Evolutionary conservation across 2,888 invertebrate species (phyloP).

Genomic region (Drosophila longiperda): DNA sequence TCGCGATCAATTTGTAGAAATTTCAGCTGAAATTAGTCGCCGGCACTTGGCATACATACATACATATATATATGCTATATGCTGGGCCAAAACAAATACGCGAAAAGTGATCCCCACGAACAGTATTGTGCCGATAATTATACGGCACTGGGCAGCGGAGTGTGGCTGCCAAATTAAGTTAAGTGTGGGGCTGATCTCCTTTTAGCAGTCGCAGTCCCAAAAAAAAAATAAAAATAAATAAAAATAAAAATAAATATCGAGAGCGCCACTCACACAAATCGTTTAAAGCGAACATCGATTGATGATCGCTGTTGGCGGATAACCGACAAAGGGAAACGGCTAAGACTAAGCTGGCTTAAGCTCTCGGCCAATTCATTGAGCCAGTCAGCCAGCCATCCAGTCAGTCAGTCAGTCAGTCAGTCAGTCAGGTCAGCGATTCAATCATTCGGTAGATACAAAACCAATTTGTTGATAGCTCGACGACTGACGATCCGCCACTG

Average conservation of each 20-base stretch:
- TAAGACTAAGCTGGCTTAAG: conserved; percentile 46
- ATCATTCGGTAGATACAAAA: conserved; percentile 76
- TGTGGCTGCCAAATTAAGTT: conserved; percentile 84
- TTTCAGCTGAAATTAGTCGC: conserved; percentile 74
- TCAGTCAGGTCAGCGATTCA: conserved; percentile 62
- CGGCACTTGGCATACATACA: not conserved
- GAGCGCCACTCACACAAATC: conserved; percentile 69
- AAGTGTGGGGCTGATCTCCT: conserved; percentile 83
- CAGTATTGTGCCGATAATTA: conserved; percentile 82
- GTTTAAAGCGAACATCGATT: conserved; percentile 75
- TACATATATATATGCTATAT: not conserved
- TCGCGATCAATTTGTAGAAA: conserved; percentile 84
- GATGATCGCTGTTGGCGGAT: conserved; percentile 73
- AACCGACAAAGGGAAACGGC: conserved; percentile 64
- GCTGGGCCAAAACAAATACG: conserved; percentile 70
- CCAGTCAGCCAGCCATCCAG: conserved; percentile 16
- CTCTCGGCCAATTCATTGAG: conserved; percentile 63
- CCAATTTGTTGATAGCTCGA: conserved; percentile 76
- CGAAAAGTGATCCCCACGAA: conserved; percentile 46
- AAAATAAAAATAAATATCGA: conserved; percentile 16
- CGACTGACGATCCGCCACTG: conserved; percentile 69
- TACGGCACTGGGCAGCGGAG: conserved; percentile 67
- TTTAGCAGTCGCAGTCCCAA: conserved; percentile 64
- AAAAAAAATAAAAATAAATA: conserved; percentile 1
- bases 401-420: conserved; percentile 23